Conservation (phyloP, 2,797 vertebrate species). For the Enteromius afrohamiltoni region DNA sequence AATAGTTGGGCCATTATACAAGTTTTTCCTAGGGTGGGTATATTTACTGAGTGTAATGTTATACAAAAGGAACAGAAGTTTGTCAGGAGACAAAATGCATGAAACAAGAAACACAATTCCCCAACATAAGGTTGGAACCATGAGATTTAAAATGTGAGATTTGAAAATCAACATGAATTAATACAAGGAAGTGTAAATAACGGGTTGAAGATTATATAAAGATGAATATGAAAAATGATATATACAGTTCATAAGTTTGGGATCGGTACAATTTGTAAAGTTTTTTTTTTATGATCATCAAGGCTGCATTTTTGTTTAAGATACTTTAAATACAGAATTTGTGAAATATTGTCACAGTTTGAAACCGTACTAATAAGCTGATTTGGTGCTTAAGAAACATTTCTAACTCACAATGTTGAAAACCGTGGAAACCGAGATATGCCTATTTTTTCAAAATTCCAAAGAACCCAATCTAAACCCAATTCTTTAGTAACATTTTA, state of each 20-base stretch:
- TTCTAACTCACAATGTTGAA: background rate
- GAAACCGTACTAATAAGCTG: background rate
- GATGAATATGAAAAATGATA: background rate
- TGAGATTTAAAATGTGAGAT: background rate
- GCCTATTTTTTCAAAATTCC: background rate
- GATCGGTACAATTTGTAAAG: background rate
- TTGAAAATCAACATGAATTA: background rate
- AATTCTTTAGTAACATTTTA: too few species aligned
- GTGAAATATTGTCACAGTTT: background rate
- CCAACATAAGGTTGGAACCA: background rate
- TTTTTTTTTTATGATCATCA: background rate
- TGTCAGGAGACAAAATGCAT: background rate
- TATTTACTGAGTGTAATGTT: constrained; percentile 52
- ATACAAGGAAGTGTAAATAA: background rate
- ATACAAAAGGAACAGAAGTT: constrained; percentile 17
- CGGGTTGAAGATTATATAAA: background rate
- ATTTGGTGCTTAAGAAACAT: background rate
- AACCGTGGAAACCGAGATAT: background rate
- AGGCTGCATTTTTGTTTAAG: background rate
- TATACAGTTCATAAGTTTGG: background rate
- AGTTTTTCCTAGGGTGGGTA: constrained; percentile 57
- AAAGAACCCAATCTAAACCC: background rate
- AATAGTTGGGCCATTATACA: constrained; percentile 27
- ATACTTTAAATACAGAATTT: background rate
- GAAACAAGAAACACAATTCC: background rate